Percentiles rank a stretch among this genome's conserved stretches.
These are phyloP conservation scores for Paraescarpia echinospica DNA, from an alignment of 1,140 invertebrate genomes.

Conservation along the genomic window DNA sequence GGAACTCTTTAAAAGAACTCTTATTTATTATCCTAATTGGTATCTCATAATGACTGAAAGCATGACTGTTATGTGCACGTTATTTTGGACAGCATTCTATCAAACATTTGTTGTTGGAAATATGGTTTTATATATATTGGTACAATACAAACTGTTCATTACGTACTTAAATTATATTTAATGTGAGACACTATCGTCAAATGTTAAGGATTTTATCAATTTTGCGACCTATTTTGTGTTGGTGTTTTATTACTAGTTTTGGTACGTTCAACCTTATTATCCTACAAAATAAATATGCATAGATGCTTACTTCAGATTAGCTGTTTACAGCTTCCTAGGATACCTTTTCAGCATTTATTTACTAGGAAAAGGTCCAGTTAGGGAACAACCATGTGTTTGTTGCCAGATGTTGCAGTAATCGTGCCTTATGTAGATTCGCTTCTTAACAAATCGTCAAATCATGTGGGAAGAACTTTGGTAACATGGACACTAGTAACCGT, in stretches of 20 bases:
- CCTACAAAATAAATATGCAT: not conserved
- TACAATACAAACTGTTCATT: not conserved
- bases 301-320: not conserved
- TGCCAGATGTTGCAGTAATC: not conserved
- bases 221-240: not conserved
- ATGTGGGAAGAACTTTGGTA: not conserved
- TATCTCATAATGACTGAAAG: not conserved
- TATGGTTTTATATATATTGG: not conserved
- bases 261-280: not conserved
- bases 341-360: constrained; percentile 6
- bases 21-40: not conserved
- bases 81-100: not conserved
- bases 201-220: not conserved
- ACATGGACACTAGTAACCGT: not conserved
- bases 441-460: not conserved
- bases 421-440: not conserved
- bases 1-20: not conserved
- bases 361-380: not conserved
- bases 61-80: not conserved
- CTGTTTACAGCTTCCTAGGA: not conserved
- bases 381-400: not conserved
- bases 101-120: not conserved
- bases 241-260: not conserved
- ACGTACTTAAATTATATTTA: not conserved
- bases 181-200: not conserved